phyloP scores from a whole-genome alignment of 2,113 vertebrate species.

The Channa argus region DNA sequence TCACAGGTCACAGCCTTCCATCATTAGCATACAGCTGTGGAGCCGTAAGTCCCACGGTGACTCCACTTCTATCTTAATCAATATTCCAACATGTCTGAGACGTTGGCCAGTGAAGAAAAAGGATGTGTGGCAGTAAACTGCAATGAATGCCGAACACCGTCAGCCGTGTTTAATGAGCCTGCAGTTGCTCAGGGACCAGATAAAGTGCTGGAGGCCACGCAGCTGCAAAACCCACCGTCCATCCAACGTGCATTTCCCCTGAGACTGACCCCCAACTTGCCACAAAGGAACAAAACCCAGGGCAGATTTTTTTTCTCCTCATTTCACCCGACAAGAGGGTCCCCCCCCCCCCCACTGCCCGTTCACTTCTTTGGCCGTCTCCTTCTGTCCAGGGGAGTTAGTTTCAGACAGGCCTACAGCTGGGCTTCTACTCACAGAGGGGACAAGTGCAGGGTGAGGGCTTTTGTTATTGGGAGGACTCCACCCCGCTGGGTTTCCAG shows the following conservation, averaged over 20 bases:
- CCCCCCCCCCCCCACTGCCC: constrained; percentile 1
- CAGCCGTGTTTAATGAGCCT: constrained; percentile 55
- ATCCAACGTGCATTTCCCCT: constrained; percentile 60
- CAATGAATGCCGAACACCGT: constrained; percentile 9
- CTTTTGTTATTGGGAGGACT: constrained; percentile 66
- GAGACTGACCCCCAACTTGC: constrained; percentile 65
- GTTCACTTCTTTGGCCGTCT: constrained; percentile 46
- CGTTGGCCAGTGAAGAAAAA: constrained; percentile 36
- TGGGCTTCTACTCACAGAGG: constrained; percentile 14
- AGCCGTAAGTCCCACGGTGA: constrained; percentile 6
- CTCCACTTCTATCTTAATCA: constrained; percentile 38
- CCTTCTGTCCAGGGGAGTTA: constrained; percentile 37
- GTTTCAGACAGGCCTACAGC: constrained; percentile 12
- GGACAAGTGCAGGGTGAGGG: constrained; percentile 40
- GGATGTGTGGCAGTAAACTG: not conserved
- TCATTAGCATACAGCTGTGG: constrained; percentile 74
- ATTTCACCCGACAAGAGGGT: constrained; percentile 62
- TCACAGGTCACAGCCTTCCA: constrained; percentile 24
- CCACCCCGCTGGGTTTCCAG: constrained; percentile 68
- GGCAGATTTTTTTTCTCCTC: constrained; percentile 66
- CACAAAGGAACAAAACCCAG: constrained; percentile 68
- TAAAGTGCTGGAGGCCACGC: constrained; percentile 65
- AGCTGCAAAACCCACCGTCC: constrained; percentile 63
- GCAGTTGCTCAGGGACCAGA: constrained; percentile 57
- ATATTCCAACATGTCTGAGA: constrained; percentile 50